phyloP scores from a whole-genome alignment of 2,888 invertebrate genomes.

The Galerucella calmariensis region DNA sequence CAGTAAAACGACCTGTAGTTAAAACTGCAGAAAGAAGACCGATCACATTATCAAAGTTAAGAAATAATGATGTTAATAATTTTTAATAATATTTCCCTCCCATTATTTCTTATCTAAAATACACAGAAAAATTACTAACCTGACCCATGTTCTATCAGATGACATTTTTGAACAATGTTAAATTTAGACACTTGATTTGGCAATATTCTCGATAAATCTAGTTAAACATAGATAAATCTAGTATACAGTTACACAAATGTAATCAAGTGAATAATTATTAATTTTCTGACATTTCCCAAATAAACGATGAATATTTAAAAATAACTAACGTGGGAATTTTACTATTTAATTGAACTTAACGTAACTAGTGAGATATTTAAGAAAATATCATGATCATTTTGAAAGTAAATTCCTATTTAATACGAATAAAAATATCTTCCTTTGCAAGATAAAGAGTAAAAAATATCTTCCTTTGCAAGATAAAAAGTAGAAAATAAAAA shows the following conservation, averaged over 20 bases:
- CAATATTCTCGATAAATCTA: no score
- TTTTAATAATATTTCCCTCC: background rate
- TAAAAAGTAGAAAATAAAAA: background rate
- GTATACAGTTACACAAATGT: no score
- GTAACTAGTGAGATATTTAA: no score
- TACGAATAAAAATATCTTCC: no score
- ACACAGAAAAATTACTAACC: background rate
- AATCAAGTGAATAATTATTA: no score
- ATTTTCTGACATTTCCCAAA: no score
- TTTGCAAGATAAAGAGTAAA: background rate
- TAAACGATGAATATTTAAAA: no score
- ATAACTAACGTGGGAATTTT: no score
- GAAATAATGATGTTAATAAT: slow-evolving; percentile 2
- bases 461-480: background rate
- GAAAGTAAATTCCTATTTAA: no score
- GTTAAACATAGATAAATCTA: no score
- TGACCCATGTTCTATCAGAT: slow-evolving; percentile 2
- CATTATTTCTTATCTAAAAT: background rate
- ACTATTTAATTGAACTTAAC: no score
- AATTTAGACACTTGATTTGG: background rate
- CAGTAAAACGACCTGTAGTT: background rate
- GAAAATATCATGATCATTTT: no score
- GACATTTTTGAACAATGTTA: background rate
- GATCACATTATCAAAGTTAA: background rate
- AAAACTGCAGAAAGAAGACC: slow-evolving; percentile 4